These are phyloP conservation scores for Drosophila saltans DNA, from an alignment of 1,140 invertebrate species.

Conservation along the genomic window DNA sequence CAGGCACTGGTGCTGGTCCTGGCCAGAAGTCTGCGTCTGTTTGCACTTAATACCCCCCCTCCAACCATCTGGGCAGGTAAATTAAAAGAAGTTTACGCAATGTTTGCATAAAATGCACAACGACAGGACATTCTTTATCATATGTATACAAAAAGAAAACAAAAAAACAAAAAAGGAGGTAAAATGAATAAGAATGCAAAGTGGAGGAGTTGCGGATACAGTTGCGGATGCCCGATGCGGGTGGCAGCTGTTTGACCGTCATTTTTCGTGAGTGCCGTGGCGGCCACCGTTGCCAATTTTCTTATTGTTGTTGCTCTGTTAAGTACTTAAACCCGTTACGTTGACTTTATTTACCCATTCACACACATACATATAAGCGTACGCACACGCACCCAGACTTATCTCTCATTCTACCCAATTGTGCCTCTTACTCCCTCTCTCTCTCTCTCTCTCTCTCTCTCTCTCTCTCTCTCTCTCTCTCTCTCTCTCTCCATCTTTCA, in stretches of 20 bases:
- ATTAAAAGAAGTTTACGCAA: conserved; percentile 81
- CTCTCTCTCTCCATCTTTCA: neutral
- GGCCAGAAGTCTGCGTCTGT: conserved; percentile 40
- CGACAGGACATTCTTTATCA: conserved; percentile 56
- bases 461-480: neutral
- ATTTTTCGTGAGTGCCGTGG: conserved; percentile 46
- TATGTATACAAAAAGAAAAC: conserved; percentile 20
- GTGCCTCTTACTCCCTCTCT: no score
- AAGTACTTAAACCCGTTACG: conserved; percentile 71
- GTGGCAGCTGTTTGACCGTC: conserved; percentile 66
- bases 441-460: neutral
- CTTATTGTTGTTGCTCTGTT: conserved; percentile 50
- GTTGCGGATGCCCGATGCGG: neutral
- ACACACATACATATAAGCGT: neutral
- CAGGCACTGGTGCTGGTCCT: conserved; percentile 16
- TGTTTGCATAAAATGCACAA: conserved; percentile 76
- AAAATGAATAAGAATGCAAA: conserved; percentile 36
- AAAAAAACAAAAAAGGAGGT: conserved; percentile 22
- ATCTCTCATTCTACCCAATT: conserved; percentile 23
- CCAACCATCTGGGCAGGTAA: conserved; percentile 30
- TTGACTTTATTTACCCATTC: conserved; percentile 74
- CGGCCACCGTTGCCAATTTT: conserved; percentile 7
- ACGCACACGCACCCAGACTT: conserved; percentile 8
- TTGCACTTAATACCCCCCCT: conserved; percentile 54
- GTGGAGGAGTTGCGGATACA: neutral